A percentile compares a stretch with the other conserved stretches of the same genome.
phyloP scores from a whole-genome alignment of 2,797 vertebrate species.

The Esox lucius region DNA sequence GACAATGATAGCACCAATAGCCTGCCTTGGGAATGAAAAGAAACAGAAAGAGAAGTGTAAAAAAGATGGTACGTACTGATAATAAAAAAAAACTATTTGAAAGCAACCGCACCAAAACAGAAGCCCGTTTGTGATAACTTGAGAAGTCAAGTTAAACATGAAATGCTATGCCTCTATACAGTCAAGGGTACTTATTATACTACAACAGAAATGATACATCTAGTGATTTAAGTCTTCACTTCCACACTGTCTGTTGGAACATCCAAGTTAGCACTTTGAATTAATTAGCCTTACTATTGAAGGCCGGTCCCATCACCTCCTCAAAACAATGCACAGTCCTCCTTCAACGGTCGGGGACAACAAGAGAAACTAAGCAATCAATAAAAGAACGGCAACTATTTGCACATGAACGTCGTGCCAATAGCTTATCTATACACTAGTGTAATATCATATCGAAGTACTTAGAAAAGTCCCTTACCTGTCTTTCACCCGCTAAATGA shows the following conservation, averaged over 20 bases:
- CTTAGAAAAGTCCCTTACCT: not conserved
- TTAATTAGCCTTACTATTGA: not conserved
- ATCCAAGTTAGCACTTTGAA: not conserved
- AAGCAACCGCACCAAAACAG: not conserved
- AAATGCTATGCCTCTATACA: not conserved
- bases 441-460: not conserved
- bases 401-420: not conserved
- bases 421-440: not conserved
- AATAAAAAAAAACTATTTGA: not conserved
- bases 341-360: not conserved
- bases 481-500: not conserved
- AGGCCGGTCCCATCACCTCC: not conserved
- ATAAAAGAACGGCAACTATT: not conserved
- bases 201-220: not conserved
- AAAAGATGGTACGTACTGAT: not conserved
- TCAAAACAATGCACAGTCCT: not conserved
- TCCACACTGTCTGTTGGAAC: not conserved
- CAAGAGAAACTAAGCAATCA: not conserved
- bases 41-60: slow-evolving; percentile 12
- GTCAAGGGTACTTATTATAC: not conserved
- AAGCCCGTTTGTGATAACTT: not conserved
- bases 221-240: not conserved
- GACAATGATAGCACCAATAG: slow-evolving; percentile 44
- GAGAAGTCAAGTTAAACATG: not conserved
- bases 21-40: slow-evolving; percentile 23